Conservation (phyloP, 2,113 vertebrate species). For the Lasiurus borealis region DNA sequence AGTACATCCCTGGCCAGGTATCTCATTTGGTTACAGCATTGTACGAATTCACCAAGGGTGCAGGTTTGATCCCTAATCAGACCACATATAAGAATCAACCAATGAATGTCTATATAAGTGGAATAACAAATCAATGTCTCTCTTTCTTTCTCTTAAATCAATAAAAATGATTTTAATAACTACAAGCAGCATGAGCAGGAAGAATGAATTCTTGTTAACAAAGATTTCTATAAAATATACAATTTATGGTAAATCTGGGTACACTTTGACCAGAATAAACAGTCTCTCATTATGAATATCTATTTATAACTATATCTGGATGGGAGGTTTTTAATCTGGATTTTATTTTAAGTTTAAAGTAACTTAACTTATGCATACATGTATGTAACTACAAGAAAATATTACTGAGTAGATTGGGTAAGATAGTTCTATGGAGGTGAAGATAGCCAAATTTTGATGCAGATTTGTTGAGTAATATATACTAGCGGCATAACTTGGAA, state of each 20-base stretch:
- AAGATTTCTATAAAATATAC: not conserved
- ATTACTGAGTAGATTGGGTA: not conserved
- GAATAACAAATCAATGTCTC: not conserved
- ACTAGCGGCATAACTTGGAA: not conserved
- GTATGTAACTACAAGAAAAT: not conserved
- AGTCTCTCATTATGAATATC: not conserved
- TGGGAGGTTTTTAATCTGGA: not conserved
- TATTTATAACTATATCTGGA: not conserved
- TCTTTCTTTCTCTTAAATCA: not conserved
- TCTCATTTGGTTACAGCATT: not conserved
- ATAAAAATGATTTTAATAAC: not conserved
- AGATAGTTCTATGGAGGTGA: not conserved
- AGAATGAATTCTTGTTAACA: not conserved
- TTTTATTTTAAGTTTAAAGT: constrained; percentile 28
- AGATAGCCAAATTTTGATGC: not conserved
- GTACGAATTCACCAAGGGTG: not conserved
- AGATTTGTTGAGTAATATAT: not conserved
- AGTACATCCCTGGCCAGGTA: not conserved
- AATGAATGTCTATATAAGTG: not conserved
- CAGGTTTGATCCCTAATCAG: not conserved
- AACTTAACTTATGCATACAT: not conserved
- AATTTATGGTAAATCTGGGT: not conserved
- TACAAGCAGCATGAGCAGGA: not conserved
- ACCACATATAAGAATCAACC: not conserved
- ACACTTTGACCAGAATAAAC: not conserved